Evolutionary conservation across 2,888 invertebrate genomes (phyloP).

Genomic region (Drosophila stalkeri): DNA sequence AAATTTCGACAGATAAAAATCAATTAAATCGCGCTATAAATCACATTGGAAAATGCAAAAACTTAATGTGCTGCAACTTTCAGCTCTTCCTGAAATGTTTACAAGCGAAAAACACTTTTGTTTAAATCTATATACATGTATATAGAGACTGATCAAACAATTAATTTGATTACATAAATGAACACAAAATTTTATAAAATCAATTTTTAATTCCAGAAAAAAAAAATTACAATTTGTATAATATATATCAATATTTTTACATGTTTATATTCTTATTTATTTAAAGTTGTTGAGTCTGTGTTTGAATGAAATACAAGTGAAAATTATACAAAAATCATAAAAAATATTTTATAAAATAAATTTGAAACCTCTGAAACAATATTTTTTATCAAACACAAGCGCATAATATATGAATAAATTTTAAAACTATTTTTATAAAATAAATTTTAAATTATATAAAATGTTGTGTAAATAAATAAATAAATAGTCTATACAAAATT

Average conservation of each 20-base stretch:
- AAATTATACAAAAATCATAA: no score
- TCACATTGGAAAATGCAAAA: slow-evolving; percentile 48
- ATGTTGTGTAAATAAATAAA: not conserved
- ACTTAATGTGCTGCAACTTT: slow-evolving; percentile 23
- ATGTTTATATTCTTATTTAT: not conserved
- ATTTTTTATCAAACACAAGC: no score
- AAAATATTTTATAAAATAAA: no score
- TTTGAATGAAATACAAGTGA: not conserved
- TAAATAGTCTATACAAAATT: no score
- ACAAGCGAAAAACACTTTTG: slow-evolving; percentile 5
- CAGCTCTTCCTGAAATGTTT: slow-evolving; percentile 27
- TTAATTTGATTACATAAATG: slow-evolving; percentile 48
- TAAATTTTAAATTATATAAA: no score
- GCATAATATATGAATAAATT: no score
- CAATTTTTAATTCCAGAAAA: not conserved
- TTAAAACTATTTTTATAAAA: no score
- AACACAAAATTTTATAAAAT: slow-evolving; percentile 1
- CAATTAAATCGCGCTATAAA: slow-evolving; percentile 63
- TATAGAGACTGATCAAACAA: not conserved
- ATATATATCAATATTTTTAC: no score
- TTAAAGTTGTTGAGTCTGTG: not conserved
- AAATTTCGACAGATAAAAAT: slow-evolving; percentile 48
- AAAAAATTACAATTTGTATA: not conserved
- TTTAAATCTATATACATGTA: not conserved
- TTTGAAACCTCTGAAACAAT: no score